Conservation (phyloP, 2,888 invertebrate genomes). For the Drosophila diplacantha region DNA sequence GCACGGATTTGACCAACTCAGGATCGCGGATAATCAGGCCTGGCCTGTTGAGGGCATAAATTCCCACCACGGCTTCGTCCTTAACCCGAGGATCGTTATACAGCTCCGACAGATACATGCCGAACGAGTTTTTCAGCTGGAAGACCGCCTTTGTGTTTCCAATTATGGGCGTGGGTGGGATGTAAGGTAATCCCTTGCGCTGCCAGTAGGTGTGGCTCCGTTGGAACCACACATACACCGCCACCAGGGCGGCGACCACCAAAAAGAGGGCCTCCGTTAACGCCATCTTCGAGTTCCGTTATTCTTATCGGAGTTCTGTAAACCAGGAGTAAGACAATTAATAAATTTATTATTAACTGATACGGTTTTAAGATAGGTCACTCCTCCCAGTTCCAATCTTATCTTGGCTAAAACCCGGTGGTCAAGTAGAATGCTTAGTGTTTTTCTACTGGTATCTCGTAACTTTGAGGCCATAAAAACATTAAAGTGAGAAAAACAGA, state of each 20-base stretch:
- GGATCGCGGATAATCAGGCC: slow-evolving; percentile 77
- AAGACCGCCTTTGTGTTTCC: slow-evolving; percentile 77
- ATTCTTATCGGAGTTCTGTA: not conserved
- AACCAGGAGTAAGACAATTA: not conserved
- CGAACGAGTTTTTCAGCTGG: slow-evolving; percentile 63
- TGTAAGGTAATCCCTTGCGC: slow-evolving; percentile 74
- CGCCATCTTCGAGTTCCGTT: slow-evolving; percentile 40
- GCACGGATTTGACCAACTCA: slow-evolving; percentile 77
- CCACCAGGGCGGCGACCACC: slow-evolving; percentile 45
- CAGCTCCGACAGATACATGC: slow-evolving; percentile 73
- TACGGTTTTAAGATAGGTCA: slow-evolving; percentile 3
- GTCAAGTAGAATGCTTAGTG: not conserved
- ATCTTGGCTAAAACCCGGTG: not conserved
- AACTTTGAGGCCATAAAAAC: not conserved
- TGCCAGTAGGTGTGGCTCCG: slow-evolving; percentile 73
- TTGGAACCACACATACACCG: slow-evolving; percentile 75
- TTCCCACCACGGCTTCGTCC: slow-evolving; percentile 73
- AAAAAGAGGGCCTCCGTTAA: slow-evolving; percentile 59
- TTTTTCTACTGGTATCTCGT: not conserved
- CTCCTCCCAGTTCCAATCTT: not conserved
- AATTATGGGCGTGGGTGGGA: slow-evolving; percentile 76
- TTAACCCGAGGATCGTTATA: slow-evolving; percentile 70
- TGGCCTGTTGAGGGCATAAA: slow-evolving; percentile 78
- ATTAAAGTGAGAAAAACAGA: not conserved
- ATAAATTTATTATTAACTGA: not conserved